A percentile compares a stretch with the other conserved stretches of the same genome.
phyloP scores from a whole-genome alignment of 1,140 invertebrate species.

The Brachionus calyciflorus region DNA sequence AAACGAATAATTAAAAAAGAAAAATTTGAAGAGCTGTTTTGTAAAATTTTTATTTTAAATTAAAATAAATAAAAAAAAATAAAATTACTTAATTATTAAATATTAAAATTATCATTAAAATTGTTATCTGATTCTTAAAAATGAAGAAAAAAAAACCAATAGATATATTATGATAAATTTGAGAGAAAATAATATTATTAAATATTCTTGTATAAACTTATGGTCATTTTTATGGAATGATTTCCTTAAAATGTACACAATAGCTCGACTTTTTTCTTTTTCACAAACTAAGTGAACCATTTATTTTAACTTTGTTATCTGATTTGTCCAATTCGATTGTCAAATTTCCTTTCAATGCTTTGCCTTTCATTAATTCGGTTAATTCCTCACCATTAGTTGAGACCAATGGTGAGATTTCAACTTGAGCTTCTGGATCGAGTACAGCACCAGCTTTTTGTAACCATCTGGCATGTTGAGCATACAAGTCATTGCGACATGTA shows the following conservation, averaged over 20 bases:
- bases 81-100: too few relatives aligned
- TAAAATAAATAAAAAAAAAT: too few relatives aligned
- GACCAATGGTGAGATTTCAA: constrained; percentile 86
- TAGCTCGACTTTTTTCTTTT: neutral
- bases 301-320: neutral
- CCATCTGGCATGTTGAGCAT: constrained; percentile 77
- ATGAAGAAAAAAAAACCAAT: too few relatives aligned
- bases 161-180: too few relatives aligned
- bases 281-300: constrained; percentile 6
- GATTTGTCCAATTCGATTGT: neutral
- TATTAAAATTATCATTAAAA: too few relatives aligned
- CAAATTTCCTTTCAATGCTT: neutral
- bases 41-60: too few relatives aligned
- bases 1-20: too few relatives aligned
- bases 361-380: neutral
- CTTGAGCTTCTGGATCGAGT: constrained; percentile 54
- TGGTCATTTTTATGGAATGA: too few relatives aligned
- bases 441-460: constrained; percentile 62
- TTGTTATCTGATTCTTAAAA: too few relatives aligned
- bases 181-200: neutral
- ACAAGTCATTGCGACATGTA: constrained; percentile 76
- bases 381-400: constrained; percentile 76
- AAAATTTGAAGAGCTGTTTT: too few relatives aligned
- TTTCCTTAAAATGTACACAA: too few relatives aligned
- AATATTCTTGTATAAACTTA: neutral